Base-by-base conservation (phyloP, 2,888 invertebrate genomes). In the Panzeria rudis region DNA sequence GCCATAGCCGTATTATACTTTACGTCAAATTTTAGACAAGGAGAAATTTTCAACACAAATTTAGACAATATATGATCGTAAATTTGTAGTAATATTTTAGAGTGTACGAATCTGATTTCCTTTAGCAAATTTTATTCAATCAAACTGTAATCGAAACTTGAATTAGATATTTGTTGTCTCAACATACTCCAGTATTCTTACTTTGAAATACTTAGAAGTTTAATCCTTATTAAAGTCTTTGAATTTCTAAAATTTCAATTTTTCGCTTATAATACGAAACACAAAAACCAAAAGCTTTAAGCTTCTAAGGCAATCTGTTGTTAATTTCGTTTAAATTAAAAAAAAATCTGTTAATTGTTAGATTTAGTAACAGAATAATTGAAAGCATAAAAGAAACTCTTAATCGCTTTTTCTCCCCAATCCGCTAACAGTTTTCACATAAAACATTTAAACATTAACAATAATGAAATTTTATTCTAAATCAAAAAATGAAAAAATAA, bases 381-480 rank as follows among this genome's bases (percentile, higher is more conserved):
- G 77, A 68, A 81, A 73, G 38, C 13, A 81, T 73, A 61, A 44
- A 81, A 68, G 47, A 47, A 68, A 66, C 56, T 62, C 23, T 17
- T 13, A 44, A 25, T 13, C 35, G 5, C 38, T 62, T 32, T 41
- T 32, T 29, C 56, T 44, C n/a, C 17, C 64, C 6, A 38, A 13
- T 20, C 8, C n/a, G 11, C 13, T 52, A 59, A 5, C 61, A 71
- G 20, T 29, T 52, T 44, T 32, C 17, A 56, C 66, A 47, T 52
- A 86, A 73, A 80, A 54, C 77, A 72, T 75, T 82, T 76, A 64
- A 82, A 85, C 79, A 75, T 82, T 82, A 82, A 79, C 75, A 79
- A 73, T 50, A 82, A 83, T 44, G 52, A 54, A 81, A 81, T 72
- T 84, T 71, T 41, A 64, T 80, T 61, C 35, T 66, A 79, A 79